A percentile compares a stretch with the other conserved stretches of the same genome.
Conservation (phyloP, 2,113 vertebrate species). For the Sceloporus undulatus region DNA sequence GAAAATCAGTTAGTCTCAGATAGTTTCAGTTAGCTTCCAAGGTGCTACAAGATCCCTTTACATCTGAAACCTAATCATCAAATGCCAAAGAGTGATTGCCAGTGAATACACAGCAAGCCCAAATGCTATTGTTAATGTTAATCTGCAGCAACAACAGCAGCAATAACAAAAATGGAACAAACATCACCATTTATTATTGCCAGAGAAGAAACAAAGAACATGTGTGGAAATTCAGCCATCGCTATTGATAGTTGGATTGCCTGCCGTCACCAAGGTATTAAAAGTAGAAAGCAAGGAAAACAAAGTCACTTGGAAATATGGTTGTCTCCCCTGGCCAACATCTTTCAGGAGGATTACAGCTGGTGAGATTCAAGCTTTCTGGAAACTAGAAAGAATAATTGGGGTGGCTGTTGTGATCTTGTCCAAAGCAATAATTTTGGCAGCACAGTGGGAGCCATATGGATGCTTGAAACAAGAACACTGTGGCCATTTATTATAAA, state of each 20-base stretch:
- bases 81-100: not conserved
- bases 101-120: not conserved
- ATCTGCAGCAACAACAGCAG: not conserved
- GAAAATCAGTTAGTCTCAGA: too few relatives aligned
- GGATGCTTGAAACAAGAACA: conserved; percentile 9
- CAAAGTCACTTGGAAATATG: not conserved
- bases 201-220: not conserved
- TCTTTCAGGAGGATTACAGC: not conserved
- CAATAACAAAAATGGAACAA: not conserved
- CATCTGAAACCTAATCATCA: not conserved
- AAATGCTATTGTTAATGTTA: not conserved
- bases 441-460: not conserved
- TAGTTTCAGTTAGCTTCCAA: too few relatives aligned
- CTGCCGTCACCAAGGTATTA: not conserved
- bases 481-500: conserved; percentile 4
- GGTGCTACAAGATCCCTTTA: too few relatives aligned
- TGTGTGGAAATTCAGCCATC: not conserved
- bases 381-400: not conserved
- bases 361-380: conserved; percentile 16
- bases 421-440: not conserved
- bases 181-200: not conserved
- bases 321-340: not conserved
- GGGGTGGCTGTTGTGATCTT: not conserved
- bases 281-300: not conserved
- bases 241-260: not conserved